Evolutionary conservation across 2,888 invertebrate genomes (phyloP).

Genomic region (Ophioninae sp.): DNA sequence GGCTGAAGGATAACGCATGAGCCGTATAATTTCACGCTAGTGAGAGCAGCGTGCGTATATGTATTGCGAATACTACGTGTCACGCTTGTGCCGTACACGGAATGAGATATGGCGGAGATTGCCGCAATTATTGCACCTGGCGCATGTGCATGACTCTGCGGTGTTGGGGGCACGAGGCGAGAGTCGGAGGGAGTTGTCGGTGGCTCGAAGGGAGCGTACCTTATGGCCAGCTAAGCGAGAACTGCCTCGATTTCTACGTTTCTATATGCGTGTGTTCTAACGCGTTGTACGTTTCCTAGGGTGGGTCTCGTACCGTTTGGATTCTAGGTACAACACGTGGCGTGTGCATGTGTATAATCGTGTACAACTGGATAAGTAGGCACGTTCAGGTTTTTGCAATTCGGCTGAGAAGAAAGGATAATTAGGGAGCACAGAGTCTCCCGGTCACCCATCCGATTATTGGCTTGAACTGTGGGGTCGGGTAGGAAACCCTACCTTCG

Average conservation of each 20-base stretch:
- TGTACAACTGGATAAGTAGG: neutral
- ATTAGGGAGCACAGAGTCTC: slow-evolving; percentile 5
- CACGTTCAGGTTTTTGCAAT: slow-evolving; percentile 41
- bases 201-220: slow-evolving; percentile 47
- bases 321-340: slow-evolving; percentile 7
- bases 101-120: slow-evolving; percentile 71
- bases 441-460: slow-evolving; percentile 1
- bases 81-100: slow-evolving; percentile 63
- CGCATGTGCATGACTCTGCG: slow-evolving; percentile 51
- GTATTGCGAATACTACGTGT: slow-evolving; percentile 69
- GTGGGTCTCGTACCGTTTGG: slow-evolving; percentile 26
- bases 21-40: slow-evolving; percentile 74
- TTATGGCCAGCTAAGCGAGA: slow-evolving; percentile 57
- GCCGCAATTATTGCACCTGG: slow-evolving; percentile 66
- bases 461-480: too few species aligned
- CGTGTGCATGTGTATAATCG: slow-evolving; percentile 1
- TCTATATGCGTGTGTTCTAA: slow-evolving; percentile 40
- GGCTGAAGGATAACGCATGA: slow-evolving; percentile 62
- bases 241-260: slow-evolving; percentile 59
- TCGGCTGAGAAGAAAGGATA: slow-evolving; percentile 22
- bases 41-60: slow-evolving; percentile 68
- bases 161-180: slow-evolving; percentile 1
- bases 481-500: too few species aligned
- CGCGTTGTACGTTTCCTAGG: slow-evolving; percentile 36
- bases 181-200: neutral